Base-by-base conservation (phyloP, 2,888 invertebrate genomes). In the Brachypterus glaber region DNA sequence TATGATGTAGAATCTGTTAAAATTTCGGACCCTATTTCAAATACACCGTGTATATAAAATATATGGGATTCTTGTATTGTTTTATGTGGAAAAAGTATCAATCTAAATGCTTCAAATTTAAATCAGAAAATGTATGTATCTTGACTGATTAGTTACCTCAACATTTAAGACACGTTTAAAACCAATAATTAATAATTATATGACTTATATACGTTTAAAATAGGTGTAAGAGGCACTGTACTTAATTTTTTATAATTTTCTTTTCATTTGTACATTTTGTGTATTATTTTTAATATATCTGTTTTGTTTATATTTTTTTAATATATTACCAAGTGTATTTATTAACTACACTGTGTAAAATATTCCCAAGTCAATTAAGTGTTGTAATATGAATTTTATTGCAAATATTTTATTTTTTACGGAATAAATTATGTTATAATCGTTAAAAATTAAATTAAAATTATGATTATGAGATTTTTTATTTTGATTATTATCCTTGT, bases 141-240 rank as follows among this genome's bases (percentile, higher is more conserved):
- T 47, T 47, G 51, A 52, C 53, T 51, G 52, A 54, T 53, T 56
- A 57, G 58, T 58, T 58, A 58, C 57, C 57, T 58, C 57, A 47
- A 27, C 33, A 33, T 41, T 51, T 47, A 9, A 21, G 5, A 7
- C 32, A 30, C 25, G 47, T 48, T 51, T 52, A 44, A 45, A 41
- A 45, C 8, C 32, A 31, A 31, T 31, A 31, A 31, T 15, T 33
- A 33, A 13, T 11, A 33, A 21, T 24, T 33, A 44, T 46, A 46
- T 44, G 39, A 37, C 16, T 31, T 29, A 39, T 39, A 43, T 44
- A 41, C 33, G 43, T 38, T 41, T 14, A 35, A 16, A 35, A n/a
- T 45, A 43, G 26, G 26, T 35, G 16, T 35, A 48, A 49, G 44
- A 47, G 57, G 54, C 53, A 52, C 53, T 55, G 57, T 57, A 57